Percentiles rank a stretch among this genome's conserved stretches.
Conservation (phyloP, 2,888 invertebrate genomes). For the Orchesella flavescens region DNA sequence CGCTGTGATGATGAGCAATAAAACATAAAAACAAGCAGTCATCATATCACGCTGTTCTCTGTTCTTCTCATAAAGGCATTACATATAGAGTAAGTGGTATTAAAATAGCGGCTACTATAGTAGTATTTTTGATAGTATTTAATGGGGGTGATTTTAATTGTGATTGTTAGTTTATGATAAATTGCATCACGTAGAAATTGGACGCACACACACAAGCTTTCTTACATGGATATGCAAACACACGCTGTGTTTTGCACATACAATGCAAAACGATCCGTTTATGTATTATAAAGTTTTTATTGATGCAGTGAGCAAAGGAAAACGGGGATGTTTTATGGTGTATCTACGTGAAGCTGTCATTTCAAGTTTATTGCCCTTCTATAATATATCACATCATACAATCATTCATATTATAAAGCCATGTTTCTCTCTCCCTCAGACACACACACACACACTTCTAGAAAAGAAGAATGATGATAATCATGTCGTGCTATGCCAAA, state of each 20-base stretch:
- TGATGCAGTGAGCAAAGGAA: not conserved
- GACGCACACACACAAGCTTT: constrained; percentile 14
- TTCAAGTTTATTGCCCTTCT: constrained; percentile 44
- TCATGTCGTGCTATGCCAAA: no score
- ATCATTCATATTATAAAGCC: constrained; percentile 6
- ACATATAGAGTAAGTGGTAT: not conserved
- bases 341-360: constrained; percentile 27
- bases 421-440: not conserved
- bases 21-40: not conserved
- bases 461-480: constrained; percentile 8
- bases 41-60: constrained; percentile 23
- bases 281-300: not conserved
- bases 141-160: not conserved
- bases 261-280: not conserved
- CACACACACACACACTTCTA: not conserved
- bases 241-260: constrained; percentile 4
- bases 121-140: no score
- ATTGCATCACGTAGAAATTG: not conserved
- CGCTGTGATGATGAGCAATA: constrained; percentile 21
- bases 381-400: constrained; percentile 48
- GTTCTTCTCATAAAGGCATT: not conserved
- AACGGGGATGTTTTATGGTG: not conserved
- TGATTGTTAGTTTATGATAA: constrained; percentile 18
- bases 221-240: not conserved
- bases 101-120: constrained; percentile 4